Percentiles rank a stretch among this genome's conserved stretches.
These are phyloP conservation scores for Notodromas monacha DNA, from an alignment of 2,888 invertebrate genomes.

Conservation along the genomic window DNA sequence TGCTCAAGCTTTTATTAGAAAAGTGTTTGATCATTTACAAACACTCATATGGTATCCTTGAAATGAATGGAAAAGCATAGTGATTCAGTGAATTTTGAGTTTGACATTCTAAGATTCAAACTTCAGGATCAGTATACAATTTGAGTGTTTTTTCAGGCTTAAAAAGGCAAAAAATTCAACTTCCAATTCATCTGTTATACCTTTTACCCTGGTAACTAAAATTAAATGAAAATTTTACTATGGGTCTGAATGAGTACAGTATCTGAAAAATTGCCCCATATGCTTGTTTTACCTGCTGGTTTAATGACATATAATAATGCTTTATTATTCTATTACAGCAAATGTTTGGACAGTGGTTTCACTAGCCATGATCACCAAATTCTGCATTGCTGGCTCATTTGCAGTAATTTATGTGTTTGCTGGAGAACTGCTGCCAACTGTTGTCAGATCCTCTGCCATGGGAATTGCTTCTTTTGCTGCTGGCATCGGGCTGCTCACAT, in stretches of 20 bases:
- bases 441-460: constrained; percentile 29
- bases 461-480: constrained; percentile 29
- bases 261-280: background rate
- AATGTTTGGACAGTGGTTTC: constrained; percentile 25
- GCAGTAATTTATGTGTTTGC: constrained; percentile 33
- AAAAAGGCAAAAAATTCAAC: too few relatives aligned
- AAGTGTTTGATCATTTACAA: too few relatives aligned
- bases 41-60: too few relatives aligned
- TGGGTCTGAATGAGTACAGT: background rate
- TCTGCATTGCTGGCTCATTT: constrained; percentile 31
- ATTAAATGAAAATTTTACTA: constrained; percentile 15
- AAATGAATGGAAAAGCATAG: too few relatives aligned
- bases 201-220: too few relatives aligned
- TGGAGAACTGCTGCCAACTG: constrained; percentile 30
- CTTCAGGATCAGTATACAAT: too few relatives aligned
- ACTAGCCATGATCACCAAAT: constrained; percentile 29
- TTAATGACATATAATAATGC: constrained; percentile 6
- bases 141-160: too few relatives aligned
- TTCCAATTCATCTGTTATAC: too few relatives aligned
- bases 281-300: background rate
- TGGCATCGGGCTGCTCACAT: constrained; percentile 26
- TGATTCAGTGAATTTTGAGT: too few relatives aligned
- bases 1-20: too few relatives aligned
- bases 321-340: constrained; percentile 8
- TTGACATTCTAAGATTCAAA: too few relatives aligned